Conservation (phyloP, 2,888 invertebrate species). For the Petrolisthes manimaculis region DNA sequence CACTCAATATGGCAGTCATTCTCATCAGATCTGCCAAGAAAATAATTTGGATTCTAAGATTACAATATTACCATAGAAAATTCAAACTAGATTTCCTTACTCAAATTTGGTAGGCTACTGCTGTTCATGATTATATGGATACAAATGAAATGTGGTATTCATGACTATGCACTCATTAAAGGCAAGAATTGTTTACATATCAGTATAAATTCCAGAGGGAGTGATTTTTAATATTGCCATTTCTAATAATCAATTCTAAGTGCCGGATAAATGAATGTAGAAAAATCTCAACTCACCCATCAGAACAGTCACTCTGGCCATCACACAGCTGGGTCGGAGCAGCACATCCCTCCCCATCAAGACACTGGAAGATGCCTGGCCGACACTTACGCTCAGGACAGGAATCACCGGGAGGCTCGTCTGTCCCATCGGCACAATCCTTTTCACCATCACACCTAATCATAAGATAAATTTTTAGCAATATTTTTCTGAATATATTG, state of each 20-base stretch:
- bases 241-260: too few relatives aligned
- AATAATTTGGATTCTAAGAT: neutral
- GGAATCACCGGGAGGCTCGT: constrained; percentile 79
- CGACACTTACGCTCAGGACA: constrained; percentile 89
- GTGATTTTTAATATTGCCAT: too few relatives aligned
- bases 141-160: neutral
- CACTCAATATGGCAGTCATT: constrained; percentile 88
- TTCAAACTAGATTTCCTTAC: neutral
- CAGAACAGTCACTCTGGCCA: constrained; percentile 73
- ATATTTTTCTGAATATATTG: too few relatives aligned
- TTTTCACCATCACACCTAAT: constrained; percentile 88
- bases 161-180: neutral
- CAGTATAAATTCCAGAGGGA: too few relatives aligned
- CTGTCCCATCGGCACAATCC: constrained; percentile 91
- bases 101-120: too few relatives aligned
- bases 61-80: neutral
- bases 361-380: constrained; percentile 93
- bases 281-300: constrained; percentile 48
- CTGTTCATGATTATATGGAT: too few relatives aligned
- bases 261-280: neutral
- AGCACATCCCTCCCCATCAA: constrained; percentile 87
- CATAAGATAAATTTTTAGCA: neutral
- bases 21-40: constrained; percentile 77
- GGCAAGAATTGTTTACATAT: too few relatives aligned
- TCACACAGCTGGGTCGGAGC: constrained; percentile 94